Evolutionary conservation across 2,113 vertebrate species (phyloP).

Genomic region (Pyrgilauda ruficollis): DNA sequence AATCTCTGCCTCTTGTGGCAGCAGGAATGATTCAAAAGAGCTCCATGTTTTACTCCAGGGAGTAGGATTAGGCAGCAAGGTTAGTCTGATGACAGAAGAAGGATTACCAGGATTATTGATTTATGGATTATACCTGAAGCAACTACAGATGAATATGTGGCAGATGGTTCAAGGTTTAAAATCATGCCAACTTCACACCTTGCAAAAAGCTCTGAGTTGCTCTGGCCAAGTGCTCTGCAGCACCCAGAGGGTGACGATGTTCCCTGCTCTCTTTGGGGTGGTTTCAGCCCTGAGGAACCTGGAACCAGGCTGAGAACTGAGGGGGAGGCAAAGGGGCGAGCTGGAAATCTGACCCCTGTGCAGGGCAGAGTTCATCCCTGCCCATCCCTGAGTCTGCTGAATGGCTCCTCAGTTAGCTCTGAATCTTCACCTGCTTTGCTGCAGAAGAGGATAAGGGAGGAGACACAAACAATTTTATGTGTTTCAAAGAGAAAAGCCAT

Average conservation of each 20-base stretch:
- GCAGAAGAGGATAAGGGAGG: neutral
- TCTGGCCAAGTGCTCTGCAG: neutral
- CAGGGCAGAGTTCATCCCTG: neutral
- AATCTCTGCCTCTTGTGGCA: neutral
- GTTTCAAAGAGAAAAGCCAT: neutral
- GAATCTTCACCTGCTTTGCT: neutral
- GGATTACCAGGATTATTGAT: neutral
- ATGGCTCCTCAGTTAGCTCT: neutral
- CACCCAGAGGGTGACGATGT: neutral
- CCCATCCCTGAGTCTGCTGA: neutral
- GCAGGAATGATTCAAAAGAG: neutral
- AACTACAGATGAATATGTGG: neutral
- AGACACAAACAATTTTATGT: neutral
- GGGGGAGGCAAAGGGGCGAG: neutral
- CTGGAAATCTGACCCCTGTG: neutral
- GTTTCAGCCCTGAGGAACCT: neutral
- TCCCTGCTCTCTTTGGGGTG: neutral
- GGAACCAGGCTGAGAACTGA: neutral
- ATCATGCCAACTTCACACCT: neutral
- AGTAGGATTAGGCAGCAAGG: neutral
- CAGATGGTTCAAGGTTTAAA: neutral
- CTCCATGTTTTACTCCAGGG: neutral
- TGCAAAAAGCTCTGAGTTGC: neutral
- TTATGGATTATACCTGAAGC: neutral
- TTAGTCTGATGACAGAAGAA: neutral